Evolutionary conservation across 2,113 vertebrate species (phyloP), one percentile per base, ranked within the genome.

Genomic region (Accipiter cooperii): DNA sequence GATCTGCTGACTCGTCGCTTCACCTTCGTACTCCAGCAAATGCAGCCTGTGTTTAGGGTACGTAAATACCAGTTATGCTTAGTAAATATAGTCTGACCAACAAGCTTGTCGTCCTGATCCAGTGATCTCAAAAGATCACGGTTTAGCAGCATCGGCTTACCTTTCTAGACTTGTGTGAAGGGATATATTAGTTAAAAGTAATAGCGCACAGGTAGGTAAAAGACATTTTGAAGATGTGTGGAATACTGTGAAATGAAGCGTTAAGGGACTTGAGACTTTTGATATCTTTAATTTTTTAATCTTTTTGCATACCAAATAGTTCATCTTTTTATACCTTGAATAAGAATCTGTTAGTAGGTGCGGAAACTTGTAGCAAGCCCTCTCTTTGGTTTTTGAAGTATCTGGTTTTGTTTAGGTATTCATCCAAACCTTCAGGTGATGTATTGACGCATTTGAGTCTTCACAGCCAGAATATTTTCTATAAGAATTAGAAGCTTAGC

Each of bases 21-120:
- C 38, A 0, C 12, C 9, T 16, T 2, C 28, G 10, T 6, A 7
- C 65, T n/a, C 29, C 70, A 8, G 33, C 66, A 33, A 71, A 12
- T 0, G 3, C 49, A 2, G 20, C 12, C 8, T 0, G 3, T 6
- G 0, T 16, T 14, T 51, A 2, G 2, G 3, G 2, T 4, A 1
- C 20, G 4, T 5, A 25, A 57, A 60, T 2, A 15, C 16, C 17
- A 6, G 5, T 10, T 6, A 1, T 1, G 5, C n/a, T 21, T 20
- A 9, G 28, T 34, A 51, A 28, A n/a, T 9, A 3, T 1, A 2
- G 3, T 1, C 0, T 0, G 22, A 18, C 69, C 38, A 21, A 73
- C 60, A 36, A 5, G 25, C 34, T 76, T 36, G 42, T 42, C 21
- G 46, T 36, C 25, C 29, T 36, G 15, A 34, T 8, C 13, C 2